Base-by-base conservation (phyloP, 2,113 vertebrate species). In the Etheostoma spectabile region DNA sequence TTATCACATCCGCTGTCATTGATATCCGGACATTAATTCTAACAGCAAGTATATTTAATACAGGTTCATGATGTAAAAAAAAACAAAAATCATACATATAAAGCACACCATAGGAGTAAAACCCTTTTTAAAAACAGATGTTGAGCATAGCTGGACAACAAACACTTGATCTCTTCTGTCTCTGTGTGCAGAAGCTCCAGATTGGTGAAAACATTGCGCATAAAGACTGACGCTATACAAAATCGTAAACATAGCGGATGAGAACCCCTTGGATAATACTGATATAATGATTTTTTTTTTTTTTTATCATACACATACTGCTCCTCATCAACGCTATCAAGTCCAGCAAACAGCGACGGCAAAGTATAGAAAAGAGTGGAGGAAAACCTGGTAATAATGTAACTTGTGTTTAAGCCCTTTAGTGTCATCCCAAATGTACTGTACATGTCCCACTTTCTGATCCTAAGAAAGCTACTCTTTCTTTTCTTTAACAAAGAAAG, bases 331-430 rank as follows among this genome's bases (percentile, higher is more conserved):
- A 27, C 52, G 7, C 66, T 52, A 67, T 76, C 48, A 59, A 79
- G 70, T 51, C 63, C 78, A 70, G 79, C 78, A 27, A 85, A 86
- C 51, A 12, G 57, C 68, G 61, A 84, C 67, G 22, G 27, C 21
- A 74, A 74, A 85, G 69, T 56, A 86, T 55, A 74, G 69, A 77
- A 78, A 78, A 66, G n/a, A 56, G 15, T 19, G 62, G 49, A 74
- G 68, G 59, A 76, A 63, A 83, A 74, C 57, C 38, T 77, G 55
- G 42, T 74, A 49, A 16, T 76, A 85, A 88, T 75, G 80, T 59
- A 73, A 64, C 64, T 79, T 86, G 84, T 86, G 87, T 90, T 89
- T 89, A 72, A 94, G 92, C 92, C 93, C 93, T 93, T 94, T 63
- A 83, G 77, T 89, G 75, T 85, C 77, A 38, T 83, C 67, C 66